phyloP scores from a whole-genome alignment of 2,113 vertebrate genomes.

The Gymnobelideus leadbeateri region DNA sequence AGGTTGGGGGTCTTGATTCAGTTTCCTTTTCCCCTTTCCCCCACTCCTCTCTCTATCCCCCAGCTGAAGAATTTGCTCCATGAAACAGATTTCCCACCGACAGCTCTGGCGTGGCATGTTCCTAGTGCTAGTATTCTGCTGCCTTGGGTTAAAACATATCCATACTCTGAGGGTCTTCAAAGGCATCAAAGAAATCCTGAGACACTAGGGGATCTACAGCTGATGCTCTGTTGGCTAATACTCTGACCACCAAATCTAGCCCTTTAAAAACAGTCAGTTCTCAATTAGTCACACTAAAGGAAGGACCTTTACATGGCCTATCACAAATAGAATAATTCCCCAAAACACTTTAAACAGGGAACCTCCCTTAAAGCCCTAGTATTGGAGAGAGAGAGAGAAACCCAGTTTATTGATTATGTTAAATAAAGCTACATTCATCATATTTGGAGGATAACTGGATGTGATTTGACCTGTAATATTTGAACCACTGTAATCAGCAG shows the following conservation, averaged over 20 bases:
- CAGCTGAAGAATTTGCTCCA: not conserved
- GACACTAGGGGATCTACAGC: not conserved
- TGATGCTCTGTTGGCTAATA: not conserved
- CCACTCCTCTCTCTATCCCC: not conserved
- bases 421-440: not conserved
- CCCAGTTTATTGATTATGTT: not conserved
- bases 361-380: not conserved
- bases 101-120: not conserved
- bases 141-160: not conserved
- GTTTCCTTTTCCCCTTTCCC: not conserved
- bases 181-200: not conserved
- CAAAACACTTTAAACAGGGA: not conserved
- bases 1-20: not conserved
- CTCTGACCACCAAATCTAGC: not conserved
- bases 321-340: not conserved
- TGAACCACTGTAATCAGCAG: not conserved
- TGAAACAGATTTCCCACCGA: not conserved
- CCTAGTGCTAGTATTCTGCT: not conserved
- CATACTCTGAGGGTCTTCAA: not conserved
- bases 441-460: not conserved
- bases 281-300: not conserved
- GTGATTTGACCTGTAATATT: not conserved
- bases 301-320: not conserved
- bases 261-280: not conserved
- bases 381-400: not conserved